Evolutionary conservation across 1,140 invertebrate genomes (phyloP).

Genomic region (Ridgeia piscesae): DNA sequence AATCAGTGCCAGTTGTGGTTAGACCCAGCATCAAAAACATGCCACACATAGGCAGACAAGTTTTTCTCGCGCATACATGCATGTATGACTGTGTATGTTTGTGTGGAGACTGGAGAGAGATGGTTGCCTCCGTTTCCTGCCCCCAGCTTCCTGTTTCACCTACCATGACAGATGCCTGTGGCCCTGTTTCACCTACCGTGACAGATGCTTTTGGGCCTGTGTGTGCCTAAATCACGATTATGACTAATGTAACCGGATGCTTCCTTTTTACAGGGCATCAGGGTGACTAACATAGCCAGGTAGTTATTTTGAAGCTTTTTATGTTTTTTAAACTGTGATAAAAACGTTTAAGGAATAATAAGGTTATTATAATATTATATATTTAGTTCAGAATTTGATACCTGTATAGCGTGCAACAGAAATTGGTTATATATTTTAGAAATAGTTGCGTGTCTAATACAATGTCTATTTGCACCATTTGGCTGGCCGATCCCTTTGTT

Average conservation of each 20-base stretch:
- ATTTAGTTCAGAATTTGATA: too few species aligned
- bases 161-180: background rate
- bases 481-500: too few species aligned
- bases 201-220: background rate
- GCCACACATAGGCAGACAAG: background rate
- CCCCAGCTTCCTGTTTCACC: background rate
- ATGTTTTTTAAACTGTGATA: background rate
- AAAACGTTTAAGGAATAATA: background rate
- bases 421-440: too few species aligned
- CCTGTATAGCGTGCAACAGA: too few species aligned
- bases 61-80: background rate
- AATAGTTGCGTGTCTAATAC: too few species aligned
- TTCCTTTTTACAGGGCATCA: too few species aligned
- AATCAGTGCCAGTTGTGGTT: background rate
- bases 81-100: background rate
- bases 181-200: background rate
- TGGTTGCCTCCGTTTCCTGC: background rate
- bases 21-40: background rate
- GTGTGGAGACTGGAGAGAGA: too few species aligned
- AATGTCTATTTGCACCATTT: too few species aligned
- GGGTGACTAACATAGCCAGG: background rate
- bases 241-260: background rate
- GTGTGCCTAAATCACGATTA: background rate
- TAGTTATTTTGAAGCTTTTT: background rate
- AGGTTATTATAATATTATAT: background rate